A percentile compares a stretch with the other conserved stretches of the same genome.
These are phyloP conservation scores for Brachyopa scutellaris DNA, from an alignment of 2,888 invertebrate genomes.

Conservation along the genomic window DNA sequence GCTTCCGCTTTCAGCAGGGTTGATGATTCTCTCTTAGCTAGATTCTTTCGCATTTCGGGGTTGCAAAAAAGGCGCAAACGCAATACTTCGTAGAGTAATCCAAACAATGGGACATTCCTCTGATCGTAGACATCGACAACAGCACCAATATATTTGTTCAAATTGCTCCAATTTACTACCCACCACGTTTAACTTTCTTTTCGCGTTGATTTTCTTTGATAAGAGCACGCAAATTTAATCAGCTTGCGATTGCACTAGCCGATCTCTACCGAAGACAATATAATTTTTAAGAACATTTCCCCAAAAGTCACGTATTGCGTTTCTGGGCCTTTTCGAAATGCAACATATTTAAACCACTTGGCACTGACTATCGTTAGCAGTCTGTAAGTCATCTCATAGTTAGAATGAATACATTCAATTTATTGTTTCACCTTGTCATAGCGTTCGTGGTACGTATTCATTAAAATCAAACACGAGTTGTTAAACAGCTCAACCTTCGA, in stretches of 20 bases:
- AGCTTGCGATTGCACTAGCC: not conserved
- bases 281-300: slow-evolving; percentile 25
- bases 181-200: slow-evolving; percentile 47
- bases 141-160: too few relatives aligned
- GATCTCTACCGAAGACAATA: slow-evolving; percentile 41
- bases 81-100: too few relatives aligned
- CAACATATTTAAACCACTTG: slow-evolving; percentile 67
- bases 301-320: slow-evolving; percentile 58
- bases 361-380: slow-evolving; percentile 42
- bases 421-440: slow-evolving; percentile 78
- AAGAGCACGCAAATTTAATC: slow-evolving; percentile 65
- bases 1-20: too few relatives aligned
- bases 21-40: too few relatives aligned
- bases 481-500: slow-evolving; percentile 5
- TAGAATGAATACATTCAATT: slow-evolving; percentile 77
- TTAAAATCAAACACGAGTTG: not conserved
- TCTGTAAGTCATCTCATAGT: slow-evolving; percentile 58
- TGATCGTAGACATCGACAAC: too few relatives aligned
- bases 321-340: slow-evolving; percentile 35
- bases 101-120: too few relatives aligned
- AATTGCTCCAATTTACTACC: slow-evolving; percentile 26
- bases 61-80: too few relatives aligned
- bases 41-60: too few relatives aligned
- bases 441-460: slow-evolving; percentile 78
- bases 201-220: slow-evolving; percentile 34